Conservation (phyloP, 37 sponge, comb jelly and placozoan genomes). For the Tethya wilhelma region DNA sequence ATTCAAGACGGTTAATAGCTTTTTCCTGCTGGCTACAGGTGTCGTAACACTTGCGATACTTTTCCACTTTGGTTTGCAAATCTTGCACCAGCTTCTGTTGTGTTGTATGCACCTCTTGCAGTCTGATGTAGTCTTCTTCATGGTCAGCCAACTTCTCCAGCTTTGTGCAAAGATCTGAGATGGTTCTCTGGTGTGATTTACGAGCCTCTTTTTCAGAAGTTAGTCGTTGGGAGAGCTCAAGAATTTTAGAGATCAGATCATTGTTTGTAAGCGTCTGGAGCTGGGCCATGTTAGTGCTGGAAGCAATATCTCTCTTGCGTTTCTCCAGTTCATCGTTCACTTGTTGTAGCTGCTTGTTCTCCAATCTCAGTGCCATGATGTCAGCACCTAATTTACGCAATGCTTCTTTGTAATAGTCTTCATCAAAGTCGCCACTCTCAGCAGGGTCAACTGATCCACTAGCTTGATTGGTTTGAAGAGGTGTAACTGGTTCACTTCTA, state of each 20-base stretch:
- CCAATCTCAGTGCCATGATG: slow-evolving; percentile 26
- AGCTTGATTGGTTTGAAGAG: no score
- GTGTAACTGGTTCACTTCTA: no score
- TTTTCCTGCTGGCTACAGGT: slow-evolving; percentile 46
- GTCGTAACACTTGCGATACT: slow-evolving; percentile 51
- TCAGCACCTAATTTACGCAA: slow-evolving; percentile 53
- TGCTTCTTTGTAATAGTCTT: no score
- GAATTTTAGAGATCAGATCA: slow-evolving; percentile 46
- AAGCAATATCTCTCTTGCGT: neutral
- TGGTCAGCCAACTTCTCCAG: slow-evolving; percentile 27
- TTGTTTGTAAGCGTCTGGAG: no score
- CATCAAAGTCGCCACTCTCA: no score
- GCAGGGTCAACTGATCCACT: no score
- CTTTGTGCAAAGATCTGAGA: slow-evolving; percentile 27
- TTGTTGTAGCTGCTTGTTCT: slow-evolving; percentile 28
- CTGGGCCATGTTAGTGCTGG: neutral
- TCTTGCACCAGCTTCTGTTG: slow-evolving; percentile 62
- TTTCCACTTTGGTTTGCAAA: slow-evolving; percentile 50
- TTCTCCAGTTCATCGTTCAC: slow-evolving; percentile 11
- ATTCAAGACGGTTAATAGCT: slow-evolving; percentile 39
- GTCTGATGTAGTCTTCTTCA: slow-evolving; percentile 23
- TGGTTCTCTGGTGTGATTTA: slow-evolving; percentile 25
- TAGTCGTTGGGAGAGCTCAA: slow-evolving; percentile 8
- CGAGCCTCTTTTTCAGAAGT: neutral
- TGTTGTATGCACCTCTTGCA: slow-evolving; percentile 55